phyloP scores from a whole-genome alignment of 2,888 invertebrate genomes.

The Dolichopus griseipennis region DNA sequence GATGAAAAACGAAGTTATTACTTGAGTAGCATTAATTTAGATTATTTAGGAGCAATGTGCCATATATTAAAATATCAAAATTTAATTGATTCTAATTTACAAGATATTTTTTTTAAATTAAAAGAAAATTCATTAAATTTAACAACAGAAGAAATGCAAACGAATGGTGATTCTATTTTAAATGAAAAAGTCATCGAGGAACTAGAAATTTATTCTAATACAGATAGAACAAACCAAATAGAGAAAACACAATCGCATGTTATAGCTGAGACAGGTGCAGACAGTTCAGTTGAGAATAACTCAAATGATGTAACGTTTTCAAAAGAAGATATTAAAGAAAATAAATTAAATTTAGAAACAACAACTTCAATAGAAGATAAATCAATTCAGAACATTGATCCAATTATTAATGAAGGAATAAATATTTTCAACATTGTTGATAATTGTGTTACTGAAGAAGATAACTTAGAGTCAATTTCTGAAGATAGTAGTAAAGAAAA shows the following conservation, averaged over 20 bases:
- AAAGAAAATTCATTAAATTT: slow-evolving; percentile 28
- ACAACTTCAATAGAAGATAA: slow-evolving; percentile 20
- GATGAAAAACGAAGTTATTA: slow-evolving; percentile 45
- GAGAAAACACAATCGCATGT: slow-evolving; percentile 10
- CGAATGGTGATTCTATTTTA: slow-evolving; percentile 12
- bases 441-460: neutral
- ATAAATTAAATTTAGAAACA: slow-evolving; percentile 10
- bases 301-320: slow-evolving; percentile 18
- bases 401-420: slow-evolving; percentile 30
- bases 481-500: neutral
- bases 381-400: slow-evolving; percentile 7
- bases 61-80: slow-evolving; percentile 48
- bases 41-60: slow-evolving; percentile 68
- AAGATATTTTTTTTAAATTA: neutral
- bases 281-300: slow-evolving; percentile 19
- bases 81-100: neutral
- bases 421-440: slow-evolving; percentile 29
- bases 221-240: neutral
- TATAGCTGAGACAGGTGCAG: slow-evolving; percentile 17
- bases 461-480: neutral
- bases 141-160: slow-evolving; percentile 27
- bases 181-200: slow-evolving; percentile 10
- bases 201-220: neutral
- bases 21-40: slow-evolving; percentile 54
- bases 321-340: slow-evolving; percentile 15